Evolutionary conservation across 1,140 invertebrate genomes (phyloP).

Genomic region (Caenorhabditis tropicalis): DNA sequence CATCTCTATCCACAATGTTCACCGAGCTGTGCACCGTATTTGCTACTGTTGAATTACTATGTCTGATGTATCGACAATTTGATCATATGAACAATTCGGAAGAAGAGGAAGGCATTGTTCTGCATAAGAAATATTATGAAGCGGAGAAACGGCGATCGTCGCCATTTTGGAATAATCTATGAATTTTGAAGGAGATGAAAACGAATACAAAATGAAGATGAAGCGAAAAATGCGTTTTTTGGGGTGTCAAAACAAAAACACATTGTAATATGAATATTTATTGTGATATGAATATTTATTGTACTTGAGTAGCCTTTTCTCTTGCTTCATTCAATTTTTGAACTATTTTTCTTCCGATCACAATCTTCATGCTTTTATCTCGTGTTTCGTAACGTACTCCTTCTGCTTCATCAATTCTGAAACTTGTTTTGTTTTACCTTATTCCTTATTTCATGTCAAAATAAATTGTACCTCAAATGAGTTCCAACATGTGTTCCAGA

Average conservation of each 20-base stretch:
- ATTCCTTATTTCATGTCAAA: not conserved
- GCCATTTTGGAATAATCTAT: conserved; percentile 19
- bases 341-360: conserved; percentile 53
- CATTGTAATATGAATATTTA: not conserved
- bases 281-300: not conserved
- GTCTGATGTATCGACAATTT: conserved; percentile 17
- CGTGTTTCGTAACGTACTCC: conserved; percentile 60
- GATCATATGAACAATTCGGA: conserved; percentile 1
- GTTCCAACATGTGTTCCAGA: conserved; percentile 57
- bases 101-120: conserved; percentile 16
- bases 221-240: not conserved
- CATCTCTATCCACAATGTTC: not conserved
- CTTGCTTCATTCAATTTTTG: conserved; percentile 54
- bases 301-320: conserved; percentile 33
- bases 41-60: conserved; percentile 9
- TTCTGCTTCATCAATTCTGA: conserved; percentile 61
- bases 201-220: not conserved
- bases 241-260: not conserved
- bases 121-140: conserved; percentile 48
- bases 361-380: conserved; percentile 58
- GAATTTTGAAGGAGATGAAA: not conserved
- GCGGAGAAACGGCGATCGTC: not conserved
- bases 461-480: conserved; percentile 51
- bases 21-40: conserved; percentile 28
- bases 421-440: not conserved